Base-by-base conservation (phyloP, 2,888 invertebrate species). In the Dicranocentrus wangi region DNA sequence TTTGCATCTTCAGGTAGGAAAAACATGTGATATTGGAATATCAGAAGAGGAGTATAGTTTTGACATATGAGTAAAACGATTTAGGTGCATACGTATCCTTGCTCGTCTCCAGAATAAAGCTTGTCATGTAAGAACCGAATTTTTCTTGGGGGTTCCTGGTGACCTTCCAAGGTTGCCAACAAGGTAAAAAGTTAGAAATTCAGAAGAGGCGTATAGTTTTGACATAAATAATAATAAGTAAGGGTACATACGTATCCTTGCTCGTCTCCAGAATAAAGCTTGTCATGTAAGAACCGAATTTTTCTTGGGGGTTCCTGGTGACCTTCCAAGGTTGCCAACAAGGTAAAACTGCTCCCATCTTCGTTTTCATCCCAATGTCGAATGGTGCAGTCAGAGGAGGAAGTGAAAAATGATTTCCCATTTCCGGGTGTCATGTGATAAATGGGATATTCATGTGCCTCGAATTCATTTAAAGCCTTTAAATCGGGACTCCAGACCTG, bases 321-420 rank as follows among this genome's bases (percentile, higher is more conserved):
- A 43, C 84, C 84, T 77, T 73, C 71, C 42, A 84, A 65, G 47
- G 71, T 83, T 58, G 65, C 70, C 27, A 83, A 13, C 21, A 73
- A 32, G 7, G 43, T 39, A 43, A 82, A 75, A 17, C 25, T 47
- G 15, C 5, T 13, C 15, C 82, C 80, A 61, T 81, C 47, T n/a
- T 51, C 72, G 7, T 23, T 68, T n/a, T 79, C 72, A 1, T 81
- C 73, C 84, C 85, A 85, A 0, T 77, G 77, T 28, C 71, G 53
- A 23, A 93, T 90, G 3, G 91, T 91, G 1, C 92, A 92, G 85
- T 93, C 93, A 82, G 92, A 92, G 1, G 93, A 93, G 51, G 92
- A 90, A 0, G 93, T 91, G 88, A 91, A 93, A 2, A 91, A 86
- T 7, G 91, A 90, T 10, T 91, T 89, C 32, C 90, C 90, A 19